phyloP scores from a whole-genome alignment of 2,797 vertebrate genomes.

The Clarias laeviceps region DNA sequence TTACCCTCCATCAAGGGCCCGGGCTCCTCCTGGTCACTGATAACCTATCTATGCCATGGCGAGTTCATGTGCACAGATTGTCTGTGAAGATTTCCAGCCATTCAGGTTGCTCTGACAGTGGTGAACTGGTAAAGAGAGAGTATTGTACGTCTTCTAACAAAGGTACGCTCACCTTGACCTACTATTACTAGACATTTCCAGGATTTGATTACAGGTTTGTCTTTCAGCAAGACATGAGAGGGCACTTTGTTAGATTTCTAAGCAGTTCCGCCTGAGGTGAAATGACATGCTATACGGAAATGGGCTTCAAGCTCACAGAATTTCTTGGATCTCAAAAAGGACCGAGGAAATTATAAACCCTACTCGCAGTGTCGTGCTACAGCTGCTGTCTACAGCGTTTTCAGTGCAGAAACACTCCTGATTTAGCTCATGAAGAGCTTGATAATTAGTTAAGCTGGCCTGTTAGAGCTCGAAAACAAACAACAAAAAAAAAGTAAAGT shows the following conservation, averaged over 20 bases:
- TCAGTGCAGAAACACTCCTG: background rate
- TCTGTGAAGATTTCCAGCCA: background rate
- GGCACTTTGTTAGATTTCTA: background rate
- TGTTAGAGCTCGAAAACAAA: background rate
- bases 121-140: background rate
- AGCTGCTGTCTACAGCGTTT: background rate
- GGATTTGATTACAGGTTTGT: constrained; percentile 25
- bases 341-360: background rate
- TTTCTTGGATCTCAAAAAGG: background rate
- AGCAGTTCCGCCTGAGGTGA: background rate
- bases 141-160: background rate
- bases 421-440: background rate
- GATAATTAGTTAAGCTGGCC: constrained; percentile 10
- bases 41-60: constrained; percentile 34
- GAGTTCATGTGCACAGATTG: constrained; percentile 7
- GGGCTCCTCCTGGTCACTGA: constrained; percentile 44
- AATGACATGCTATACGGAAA: background rate
- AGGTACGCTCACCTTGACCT: background rate
- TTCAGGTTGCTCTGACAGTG: background rate
- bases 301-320: background rate
- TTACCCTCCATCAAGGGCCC: constrained; percentile 53
- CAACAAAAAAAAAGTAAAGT: background rate
- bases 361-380: background rate
- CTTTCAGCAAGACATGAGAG: background rate
- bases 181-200: constrained; percentile 12